Evolutionary conservation across 1,140 invertebrate species (phyloP).

Genomic region (Aphis craccivora): DNA sequence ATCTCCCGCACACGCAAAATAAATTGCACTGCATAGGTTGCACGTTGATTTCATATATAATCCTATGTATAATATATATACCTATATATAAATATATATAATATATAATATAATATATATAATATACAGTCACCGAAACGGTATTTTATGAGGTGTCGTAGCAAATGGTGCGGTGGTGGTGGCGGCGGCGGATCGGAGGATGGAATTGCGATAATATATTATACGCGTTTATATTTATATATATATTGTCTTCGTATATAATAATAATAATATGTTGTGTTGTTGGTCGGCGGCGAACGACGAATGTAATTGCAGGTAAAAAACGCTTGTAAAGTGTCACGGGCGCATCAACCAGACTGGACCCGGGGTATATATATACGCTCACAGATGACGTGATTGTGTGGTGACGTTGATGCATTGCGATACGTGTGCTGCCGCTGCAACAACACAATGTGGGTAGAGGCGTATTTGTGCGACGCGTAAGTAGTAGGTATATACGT

Average conservation of each 20-base stretch:
- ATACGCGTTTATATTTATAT: not conserved
- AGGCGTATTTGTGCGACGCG: not conserved
- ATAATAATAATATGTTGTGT: not conserved
- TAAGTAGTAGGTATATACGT: not conserved
- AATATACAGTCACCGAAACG: not conserved
- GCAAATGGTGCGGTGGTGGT: not conserved
- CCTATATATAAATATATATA: too few species aligned
- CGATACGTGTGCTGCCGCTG: not conserved
- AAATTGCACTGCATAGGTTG: not conserved
- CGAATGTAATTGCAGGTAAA: constrained; percentile 48
- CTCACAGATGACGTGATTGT: constrained; percentile 35
- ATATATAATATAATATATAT: too few species aligned
- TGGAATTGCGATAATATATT: not conserved
- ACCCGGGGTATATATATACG: not conserved
- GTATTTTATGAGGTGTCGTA: constrained; percentile 6
- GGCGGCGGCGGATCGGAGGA: not conserved
- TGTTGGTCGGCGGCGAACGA: not conserved
- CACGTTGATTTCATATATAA: not conserved
- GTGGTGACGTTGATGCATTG: constrained; percentile 51
- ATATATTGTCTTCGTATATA: not conserved
- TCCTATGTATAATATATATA: too few species aligned
- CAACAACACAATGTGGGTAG: not conserved
- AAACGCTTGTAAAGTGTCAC: constrained; percentile 55
- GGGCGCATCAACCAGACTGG: constrained; percentile 41
- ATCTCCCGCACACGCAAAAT: not conserved